These are phyloP conservation scores for Halcyon leucocephala DNA, from an alignment of 2,797 vertebrate genomes.

Conservation along the genomic window DNA sequence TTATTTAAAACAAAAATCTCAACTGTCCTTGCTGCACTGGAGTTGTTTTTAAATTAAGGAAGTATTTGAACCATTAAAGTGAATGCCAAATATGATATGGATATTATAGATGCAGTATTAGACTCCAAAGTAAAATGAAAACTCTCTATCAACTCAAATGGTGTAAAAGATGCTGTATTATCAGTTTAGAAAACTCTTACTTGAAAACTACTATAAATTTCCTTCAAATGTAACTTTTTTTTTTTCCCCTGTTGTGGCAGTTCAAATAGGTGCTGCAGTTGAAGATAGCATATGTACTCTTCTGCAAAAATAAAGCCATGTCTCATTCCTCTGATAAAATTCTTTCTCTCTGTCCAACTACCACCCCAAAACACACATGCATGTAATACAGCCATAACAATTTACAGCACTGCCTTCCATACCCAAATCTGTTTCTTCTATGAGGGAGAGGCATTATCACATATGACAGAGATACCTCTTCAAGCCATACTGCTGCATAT, in stretches of 20 bases:
- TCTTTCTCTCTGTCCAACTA: not conserved
- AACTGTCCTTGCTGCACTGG: not conserved
- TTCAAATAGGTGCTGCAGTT: not conserved
- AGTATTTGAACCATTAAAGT: constrained; percentile 42
- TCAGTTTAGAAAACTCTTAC: not conserved
- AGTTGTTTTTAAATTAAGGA: constrained; percentile 41
- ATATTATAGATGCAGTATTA: not conserved
- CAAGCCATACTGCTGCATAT: not conserved
- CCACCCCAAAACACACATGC: not conserved
- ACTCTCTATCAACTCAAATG: not conserved
- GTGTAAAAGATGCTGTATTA: not conserved
- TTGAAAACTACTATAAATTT: not conserved
- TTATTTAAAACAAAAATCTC: constrained; percentile 44
- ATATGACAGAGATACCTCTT: not conserved
- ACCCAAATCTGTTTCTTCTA: not conserved
- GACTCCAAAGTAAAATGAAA: constrained; percentile 21
- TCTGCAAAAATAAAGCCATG: not conserved
- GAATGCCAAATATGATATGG: not conserved
- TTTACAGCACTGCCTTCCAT: not conserved
- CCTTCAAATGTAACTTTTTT: not conserved
- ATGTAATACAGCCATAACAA: not conserved
- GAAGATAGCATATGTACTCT: not conserved
- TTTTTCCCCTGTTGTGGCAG: not conserved
- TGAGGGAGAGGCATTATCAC: not conserved
- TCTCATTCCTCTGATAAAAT: not conserved